phyloP scores from a whole-genome alignment of 23 tunicate species.

The Halocynthia roretzi region DNA sequence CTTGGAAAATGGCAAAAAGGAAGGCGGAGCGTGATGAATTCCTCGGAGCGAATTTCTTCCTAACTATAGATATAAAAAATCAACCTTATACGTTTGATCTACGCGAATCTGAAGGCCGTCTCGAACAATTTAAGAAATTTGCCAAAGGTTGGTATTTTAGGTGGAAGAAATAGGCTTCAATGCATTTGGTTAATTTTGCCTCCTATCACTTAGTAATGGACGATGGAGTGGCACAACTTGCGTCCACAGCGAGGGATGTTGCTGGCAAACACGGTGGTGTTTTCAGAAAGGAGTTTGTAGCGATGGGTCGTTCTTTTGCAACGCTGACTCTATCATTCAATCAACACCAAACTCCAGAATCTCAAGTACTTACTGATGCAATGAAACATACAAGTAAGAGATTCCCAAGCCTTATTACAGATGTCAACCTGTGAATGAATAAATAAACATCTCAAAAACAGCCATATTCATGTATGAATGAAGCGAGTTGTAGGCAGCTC shows the following conservation, averaged over 20 bases:
- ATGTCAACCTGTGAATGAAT: background rate
- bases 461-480: background rate
- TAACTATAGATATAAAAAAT: constrained; percentile 8
- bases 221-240: constrained; percentile 21
- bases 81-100: constrained; percentile 22
- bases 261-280: constrained; percentile 13
- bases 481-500: no score
- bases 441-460: background rate
- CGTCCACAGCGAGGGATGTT: constrained; percentile 15
- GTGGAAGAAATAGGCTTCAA: background rate
- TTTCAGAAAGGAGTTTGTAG: constrained; percentile 64
- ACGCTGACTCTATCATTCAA: constrained; percentile 44
- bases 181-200: background rate
- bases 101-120: constrained; percentile 23
- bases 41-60: constrained; percentile 18
- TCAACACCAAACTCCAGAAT: constrained; percentile 53
- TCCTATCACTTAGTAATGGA: constrained; percentile 9
- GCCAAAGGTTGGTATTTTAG: constrained; percentile 8
- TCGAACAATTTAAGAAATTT: constrained; percentile 22
- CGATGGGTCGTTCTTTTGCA: constrained; percentile 51
- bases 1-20: constrained; percentile 29
- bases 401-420: background rate
- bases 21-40: constrained; percentile 25
- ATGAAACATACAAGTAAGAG: constrained; percentile 57
- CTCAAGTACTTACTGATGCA: constrained; percentile 56